phyloP scores from a whole-genome alignment of 2,113 vertebrate species.

The Morone chrysops region DNA sequence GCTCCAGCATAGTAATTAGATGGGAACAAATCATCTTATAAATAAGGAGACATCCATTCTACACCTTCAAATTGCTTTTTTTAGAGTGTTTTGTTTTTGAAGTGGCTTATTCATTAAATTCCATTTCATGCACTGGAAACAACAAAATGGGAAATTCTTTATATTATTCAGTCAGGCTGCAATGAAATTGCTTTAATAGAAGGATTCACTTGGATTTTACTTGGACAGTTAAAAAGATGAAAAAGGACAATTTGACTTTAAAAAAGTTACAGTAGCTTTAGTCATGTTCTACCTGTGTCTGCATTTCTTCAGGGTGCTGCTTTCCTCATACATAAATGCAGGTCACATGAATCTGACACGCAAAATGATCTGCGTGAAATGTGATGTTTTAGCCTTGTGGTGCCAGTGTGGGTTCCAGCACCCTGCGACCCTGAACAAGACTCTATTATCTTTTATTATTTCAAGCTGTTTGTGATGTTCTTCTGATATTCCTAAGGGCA shows the following conservation, averaged over 20 bases:
- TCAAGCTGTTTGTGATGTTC: neutral
- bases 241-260: constrained; percentile 4
- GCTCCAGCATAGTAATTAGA: neutral
- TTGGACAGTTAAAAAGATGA: neutral
- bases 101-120: neutral
- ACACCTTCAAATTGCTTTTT: neutral
- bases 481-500: neutral
- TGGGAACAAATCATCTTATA: neutral
- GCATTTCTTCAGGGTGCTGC: neutral
- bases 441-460: neutral
- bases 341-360: constrained; percentile 1
- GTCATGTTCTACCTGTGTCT: constrained; percentile 5
- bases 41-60: too few species aligned
- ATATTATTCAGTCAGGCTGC: neutral
- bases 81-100: neutral
- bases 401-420: too few species aligned
- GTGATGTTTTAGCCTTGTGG: neutral
- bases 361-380: neutral
- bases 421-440: neutral
- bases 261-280: neutral
- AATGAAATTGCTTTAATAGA: neutral
- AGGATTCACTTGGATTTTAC: neutral
- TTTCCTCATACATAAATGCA: constrained; percentile 9
- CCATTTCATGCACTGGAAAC: neutral
- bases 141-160: neutral